Conservation (phyloP, 2,888 invertebrate species). For the Syrista parreyssii region DNA sequence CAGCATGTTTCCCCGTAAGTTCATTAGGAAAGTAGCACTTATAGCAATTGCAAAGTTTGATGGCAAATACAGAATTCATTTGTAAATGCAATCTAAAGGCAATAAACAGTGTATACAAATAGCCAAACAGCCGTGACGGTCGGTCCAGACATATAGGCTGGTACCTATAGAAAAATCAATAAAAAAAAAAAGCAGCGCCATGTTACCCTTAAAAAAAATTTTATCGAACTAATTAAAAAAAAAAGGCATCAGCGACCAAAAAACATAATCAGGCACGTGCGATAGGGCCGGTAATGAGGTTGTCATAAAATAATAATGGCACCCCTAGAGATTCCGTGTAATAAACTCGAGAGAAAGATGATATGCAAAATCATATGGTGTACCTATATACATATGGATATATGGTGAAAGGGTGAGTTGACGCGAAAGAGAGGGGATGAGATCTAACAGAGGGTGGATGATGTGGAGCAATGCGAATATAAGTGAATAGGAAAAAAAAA, state of each 20-base stretch:
- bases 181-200: background rate
- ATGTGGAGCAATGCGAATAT: slow-evolving; percentile 32
- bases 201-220: background rate
- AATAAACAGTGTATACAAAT: background rate
- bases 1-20: slow-evolving; percentile 42
- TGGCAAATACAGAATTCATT: background rate
- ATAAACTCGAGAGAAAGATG: background rate
- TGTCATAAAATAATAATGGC: background rate
- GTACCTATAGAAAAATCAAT: background rate
- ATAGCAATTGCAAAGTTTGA: slow-evolving; percentile 39
- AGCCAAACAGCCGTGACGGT: background rate
- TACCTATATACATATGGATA: slow-evolving; percentile 8
- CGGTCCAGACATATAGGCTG: rapidly evolving
- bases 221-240: background rate
- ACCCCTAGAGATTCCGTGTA: background rate
- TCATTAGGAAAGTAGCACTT: slow-evolving; percentile 48
- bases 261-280: background rate
- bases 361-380: background rate
- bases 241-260: background rate
- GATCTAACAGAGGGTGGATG: slow-evolving; percentile 9
- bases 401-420: slow-evolving; percentile 6
- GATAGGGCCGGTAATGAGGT: background rate
- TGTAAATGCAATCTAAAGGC: background rate
- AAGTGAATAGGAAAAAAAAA: slow-evolving; percentile 39
- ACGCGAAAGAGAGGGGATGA: background rate